phyloP scores from a whole-genome alignment of 1,140 invertebrate species.

The Oncopeltus fasciatus region DNA sequence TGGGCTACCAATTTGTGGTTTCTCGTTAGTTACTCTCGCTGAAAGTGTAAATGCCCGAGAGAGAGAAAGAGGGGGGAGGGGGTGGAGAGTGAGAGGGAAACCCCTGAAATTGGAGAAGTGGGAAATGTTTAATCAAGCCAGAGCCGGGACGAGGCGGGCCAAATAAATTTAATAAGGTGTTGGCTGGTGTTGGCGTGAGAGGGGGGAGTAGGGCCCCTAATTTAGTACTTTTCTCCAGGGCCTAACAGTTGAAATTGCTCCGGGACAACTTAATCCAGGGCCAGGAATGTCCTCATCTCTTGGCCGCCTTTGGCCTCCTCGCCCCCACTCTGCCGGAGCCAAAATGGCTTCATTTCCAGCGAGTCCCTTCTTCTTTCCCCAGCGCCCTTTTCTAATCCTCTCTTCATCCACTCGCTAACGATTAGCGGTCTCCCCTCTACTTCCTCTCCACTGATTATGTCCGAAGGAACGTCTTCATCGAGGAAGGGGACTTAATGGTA shows the following conservation, averaged over 20 bases:
- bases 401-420: neutral
- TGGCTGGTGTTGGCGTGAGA: no score
- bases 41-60: neutral
- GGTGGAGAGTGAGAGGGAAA: neutral
- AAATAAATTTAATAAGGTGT: neutral
- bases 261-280: neutral
- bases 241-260: conserved; percentile 1
- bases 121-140: neutral
- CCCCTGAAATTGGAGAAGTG: neutral
- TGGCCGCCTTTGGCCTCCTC: no score
- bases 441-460: no score
- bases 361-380: neutral
- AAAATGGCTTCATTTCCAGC: neutral
- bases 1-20: neutral
- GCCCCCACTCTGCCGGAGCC: no score
- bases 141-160: neutral
- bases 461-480: no score
- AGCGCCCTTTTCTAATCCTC: neutral
- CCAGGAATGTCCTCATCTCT: neutral
- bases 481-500: no score
- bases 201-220: neutral
- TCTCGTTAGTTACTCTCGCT: neutral
- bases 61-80: no score
- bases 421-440: neutral
- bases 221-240: neutral